These are phyloP conservation scores for Melanerpes aurifrons DNA, from an alignment of 2,113 vertebrate species.

Conservation along the genomic window DNA sequence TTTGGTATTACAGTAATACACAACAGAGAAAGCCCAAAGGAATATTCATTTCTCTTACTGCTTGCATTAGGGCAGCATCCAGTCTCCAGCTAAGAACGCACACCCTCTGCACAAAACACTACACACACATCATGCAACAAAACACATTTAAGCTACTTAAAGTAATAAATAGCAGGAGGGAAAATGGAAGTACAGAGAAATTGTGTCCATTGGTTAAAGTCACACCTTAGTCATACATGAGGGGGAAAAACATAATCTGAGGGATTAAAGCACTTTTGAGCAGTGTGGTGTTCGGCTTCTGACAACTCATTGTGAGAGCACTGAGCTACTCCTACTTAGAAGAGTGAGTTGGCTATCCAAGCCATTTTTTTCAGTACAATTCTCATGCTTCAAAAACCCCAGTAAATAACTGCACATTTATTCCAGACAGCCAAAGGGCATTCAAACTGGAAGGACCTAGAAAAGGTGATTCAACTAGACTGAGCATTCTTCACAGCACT, in stretches of 20 bases:
- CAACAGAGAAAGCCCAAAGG: neutral
- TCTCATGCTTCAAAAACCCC: neutral
- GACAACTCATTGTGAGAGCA: neutral
- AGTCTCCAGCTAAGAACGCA: too few species aligned
- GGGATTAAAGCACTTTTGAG: neutral
- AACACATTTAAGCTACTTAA: neutral
- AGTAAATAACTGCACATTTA: neutral
- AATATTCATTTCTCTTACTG: neutral
- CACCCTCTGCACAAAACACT: neutral
- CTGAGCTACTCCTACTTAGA: neutral
- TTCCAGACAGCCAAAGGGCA: neutral
- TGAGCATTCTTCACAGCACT: neutral
- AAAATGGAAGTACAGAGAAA: neutral
- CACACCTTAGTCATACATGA: neutral
- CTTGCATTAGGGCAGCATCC: neutral
- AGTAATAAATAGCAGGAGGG: neutral
- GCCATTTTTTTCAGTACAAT: neutral
- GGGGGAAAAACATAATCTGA: neutral
- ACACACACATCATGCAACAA: neutral
- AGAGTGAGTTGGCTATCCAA: neutral
- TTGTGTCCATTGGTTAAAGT: neutral
- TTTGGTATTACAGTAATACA: neutral
- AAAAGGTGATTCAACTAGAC: neutral
- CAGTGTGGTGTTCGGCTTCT: neutral
- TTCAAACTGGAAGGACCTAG: neutral